phyloP scores from a whole-genome alignment of 2,113 vertebrate genomes.

The Nyctereutes procyonoides region DNA sequence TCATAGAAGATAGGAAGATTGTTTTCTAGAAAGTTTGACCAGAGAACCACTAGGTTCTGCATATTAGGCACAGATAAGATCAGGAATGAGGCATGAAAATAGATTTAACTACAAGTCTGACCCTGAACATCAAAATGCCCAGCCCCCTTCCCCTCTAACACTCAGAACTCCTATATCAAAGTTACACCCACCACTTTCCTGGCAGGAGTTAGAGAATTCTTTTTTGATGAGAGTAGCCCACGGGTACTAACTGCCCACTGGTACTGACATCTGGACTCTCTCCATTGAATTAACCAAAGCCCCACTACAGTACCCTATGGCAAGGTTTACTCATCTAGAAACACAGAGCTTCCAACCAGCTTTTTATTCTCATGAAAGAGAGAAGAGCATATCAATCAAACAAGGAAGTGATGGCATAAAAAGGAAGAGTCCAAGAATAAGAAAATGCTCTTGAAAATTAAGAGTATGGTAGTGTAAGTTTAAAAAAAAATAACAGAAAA shows the following conservation, averaged over 20 bases:
- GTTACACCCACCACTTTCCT: background rate
- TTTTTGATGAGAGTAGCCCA: background rate
- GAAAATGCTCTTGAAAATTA: background rate
- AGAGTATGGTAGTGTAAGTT: background rate
- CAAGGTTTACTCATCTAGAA: background rate
- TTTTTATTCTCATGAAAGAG: background rate
- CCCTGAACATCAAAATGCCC: background rate
- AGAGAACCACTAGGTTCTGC: background rate
- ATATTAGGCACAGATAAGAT: background rate
- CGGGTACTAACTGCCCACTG: background rate
- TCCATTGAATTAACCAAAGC: background rate
- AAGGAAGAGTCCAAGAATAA: background rate
- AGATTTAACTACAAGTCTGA: background rate
- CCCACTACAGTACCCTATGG: background rate
- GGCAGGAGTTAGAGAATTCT: background rate
- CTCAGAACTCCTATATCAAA: background rate
- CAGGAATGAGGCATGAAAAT: background rate
- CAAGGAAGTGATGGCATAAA: background rate
- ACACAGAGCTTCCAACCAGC: background rate
- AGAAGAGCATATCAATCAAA: background rate
- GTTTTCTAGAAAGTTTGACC: background rate
- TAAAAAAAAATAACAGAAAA: background rate
- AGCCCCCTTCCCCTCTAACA: background rate
- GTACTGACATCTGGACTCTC: background rate
- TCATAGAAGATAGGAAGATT: background rate